Percentiles rank a stretch among this genome's conserved stretches.
Evolutionary conservation across 2,888 invertebrate genomes (phyloP).

Genomic region (Cordilura impudica): DNA sequence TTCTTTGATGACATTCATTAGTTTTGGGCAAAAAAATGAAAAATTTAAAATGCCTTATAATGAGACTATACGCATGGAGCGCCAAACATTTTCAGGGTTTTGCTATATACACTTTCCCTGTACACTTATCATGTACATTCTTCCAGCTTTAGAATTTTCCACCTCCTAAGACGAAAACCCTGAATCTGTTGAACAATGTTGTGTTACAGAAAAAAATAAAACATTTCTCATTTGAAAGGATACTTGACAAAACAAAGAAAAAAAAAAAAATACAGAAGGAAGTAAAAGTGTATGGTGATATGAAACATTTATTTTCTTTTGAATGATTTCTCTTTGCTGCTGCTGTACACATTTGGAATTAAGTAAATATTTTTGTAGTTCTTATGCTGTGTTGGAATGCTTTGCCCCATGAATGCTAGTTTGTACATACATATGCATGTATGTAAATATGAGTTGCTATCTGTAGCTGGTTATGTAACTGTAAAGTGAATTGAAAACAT

Average conservation of each 20-base stretch:
- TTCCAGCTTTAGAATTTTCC: too few species aligned
- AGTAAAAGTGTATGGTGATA: background rate
- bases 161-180: too few species aligned
- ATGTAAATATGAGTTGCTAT: background rate
- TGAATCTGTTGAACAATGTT: too few species aligned
- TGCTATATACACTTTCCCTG: too few species aligned
- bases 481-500: conserved; percentile 39
- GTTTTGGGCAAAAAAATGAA: too few species aligned
- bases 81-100: too few species aligned
- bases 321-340: conserved; percentile 31
- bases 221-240: conserved; percentile 7
- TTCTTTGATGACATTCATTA: too few species aligned
- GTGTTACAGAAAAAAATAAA: background rate
- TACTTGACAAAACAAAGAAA: conserved; percentile 9
- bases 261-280: background rate
- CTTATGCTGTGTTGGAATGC: background rate
- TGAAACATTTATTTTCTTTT: conserved; percentile 25
- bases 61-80: too few species aligned
- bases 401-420: background rate
- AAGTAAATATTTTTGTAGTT: conserved; percentile 16
- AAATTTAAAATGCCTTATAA: too few species aligned
- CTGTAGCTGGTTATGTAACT: too few species aligned
- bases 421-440: background rate
- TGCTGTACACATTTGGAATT: conserved; percentile 39
- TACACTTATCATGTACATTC: too few species aligned